Conservation (phyloP, 2,888 invertebrate species). For the Eurytoma adleriae region DNA sequence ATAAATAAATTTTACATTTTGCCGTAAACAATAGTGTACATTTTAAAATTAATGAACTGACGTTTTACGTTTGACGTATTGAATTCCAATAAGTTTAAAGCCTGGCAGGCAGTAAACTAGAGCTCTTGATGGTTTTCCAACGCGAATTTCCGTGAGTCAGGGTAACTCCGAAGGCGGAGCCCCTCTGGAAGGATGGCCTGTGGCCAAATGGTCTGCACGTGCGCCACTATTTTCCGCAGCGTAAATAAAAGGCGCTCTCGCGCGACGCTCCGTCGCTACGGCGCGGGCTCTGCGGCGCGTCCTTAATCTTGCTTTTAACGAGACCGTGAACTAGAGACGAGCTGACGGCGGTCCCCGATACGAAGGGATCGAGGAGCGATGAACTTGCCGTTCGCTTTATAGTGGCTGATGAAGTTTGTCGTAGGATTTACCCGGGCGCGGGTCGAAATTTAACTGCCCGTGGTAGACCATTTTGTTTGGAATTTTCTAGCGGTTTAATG, state of each 20-base stretch:
- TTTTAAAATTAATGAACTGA: too few relatives aligned
- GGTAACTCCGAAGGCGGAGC: not conserved
- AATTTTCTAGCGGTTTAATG: too few relatives aligned
- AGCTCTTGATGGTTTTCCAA: too few relatives aligned
- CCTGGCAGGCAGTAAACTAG: too few relatives aligned
- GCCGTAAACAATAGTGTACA: too few relatives aligned
- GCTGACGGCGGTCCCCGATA: not conserved
- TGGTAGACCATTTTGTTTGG: too few relatives aligned
- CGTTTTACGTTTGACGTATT: too few relatives aligned
- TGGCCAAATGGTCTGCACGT: conserved; percentile 54
- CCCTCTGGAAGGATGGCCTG: conserved; percentile 36
- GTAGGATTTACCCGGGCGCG: too few relatives aligned
- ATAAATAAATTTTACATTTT: too few relatives aligned
- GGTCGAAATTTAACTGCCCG: too few relatives aligned
- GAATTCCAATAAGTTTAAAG: too few relatives aligned
- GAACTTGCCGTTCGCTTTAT: conserved; percentile 4
- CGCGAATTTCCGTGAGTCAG: not conserved
- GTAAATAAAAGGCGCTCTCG: conserved; percentile 26
- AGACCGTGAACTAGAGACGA: conserved; percentile 44
- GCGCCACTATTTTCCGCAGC: conserved; percentile 30
- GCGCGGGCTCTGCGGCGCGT: not conserved
- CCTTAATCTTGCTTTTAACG: conserved; percentile 51
- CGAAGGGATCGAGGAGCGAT: not conserved
- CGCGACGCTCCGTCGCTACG: conserved; percentile 1
- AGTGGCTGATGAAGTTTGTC: too few relatives aligned